Evolutionary conservation across 2,797 vertebrate genomes (phyloP).

Genomic region (Micropoecilia bifurca): DNA sequence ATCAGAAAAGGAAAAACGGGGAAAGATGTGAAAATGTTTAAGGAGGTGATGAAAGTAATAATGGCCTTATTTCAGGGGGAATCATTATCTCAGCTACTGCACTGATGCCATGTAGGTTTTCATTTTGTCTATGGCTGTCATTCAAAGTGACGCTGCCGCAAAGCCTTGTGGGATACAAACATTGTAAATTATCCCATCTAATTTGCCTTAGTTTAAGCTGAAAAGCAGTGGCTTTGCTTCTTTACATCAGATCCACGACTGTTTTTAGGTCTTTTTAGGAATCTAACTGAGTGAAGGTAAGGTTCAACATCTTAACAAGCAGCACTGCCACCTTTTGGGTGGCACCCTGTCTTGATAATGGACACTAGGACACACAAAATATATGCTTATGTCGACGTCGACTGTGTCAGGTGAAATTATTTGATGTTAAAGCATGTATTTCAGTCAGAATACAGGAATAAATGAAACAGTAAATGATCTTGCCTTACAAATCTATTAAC

Average conservation of each 20-base stretch:
- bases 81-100: background rate
- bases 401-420: background rate
- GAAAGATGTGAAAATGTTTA: constrained; percentile 44
- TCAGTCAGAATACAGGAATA: background rate
- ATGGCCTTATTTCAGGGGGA: constrained; percentile 32
- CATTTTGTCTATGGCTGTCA: constrained; percentile 1
- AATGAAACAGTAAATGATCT: background rate
- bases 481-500: background rate
- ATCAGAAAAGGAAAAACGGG: constrained; percentile 45
- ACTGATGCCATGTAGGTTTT: background rate
- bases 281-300: background rate
- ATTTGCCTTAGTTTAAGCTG: background rate
- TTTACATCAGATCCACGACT: background rate
- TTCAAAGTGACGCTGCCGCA: background rate
- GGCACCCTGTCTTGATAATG: background rate
- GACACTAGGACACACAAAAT: background rate
- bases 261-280: background rate
- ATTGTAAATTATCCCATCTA: background rate
- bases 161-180: background rate
- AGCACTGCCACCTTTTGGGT: background rate
- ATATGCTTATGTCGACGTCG: background rate
- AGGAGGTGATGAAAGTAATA: constrained; percentile 48
- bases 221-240: background rate
- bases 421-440: background rate
- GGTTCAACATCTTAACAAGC: background rate